A percentile compares a stretch with the other conserved stretches of the same genome.
Conservation (phyloP, 2,888 invertebrate species). For the Ptychoptera albimana region DNA sequence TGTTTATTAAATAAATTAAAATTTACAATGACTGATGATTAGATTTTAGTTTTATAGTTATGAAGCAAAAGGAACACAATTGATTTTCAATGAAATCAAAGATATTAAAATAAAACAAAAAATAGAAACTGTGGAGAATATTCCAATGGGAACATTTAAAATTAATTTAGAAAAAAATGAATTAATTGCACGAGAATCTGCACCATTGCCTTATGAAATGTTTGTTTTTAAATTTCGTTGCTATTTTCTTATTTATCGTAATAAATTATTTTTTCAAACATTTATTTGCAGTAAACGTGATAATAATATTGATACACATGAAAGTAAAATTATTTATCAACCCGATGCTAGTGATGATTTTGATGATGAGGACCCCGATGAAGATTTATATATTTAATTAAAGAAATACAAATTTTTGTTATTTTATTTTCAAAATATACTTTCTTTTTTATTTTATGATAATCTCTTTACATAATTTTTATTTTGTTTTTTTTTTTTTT, state of each 20-base stretch:
- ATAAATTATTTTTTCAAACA: not conserved
- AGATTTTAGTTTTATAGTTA: slow-evolving; percentile 17
- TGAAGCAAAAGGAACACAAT: not conserved
- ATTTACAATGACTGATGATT: not conserved
- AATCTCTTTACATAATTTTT: not conserved
- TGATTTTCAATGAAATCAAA: not conserved
- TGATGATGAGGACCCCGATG: slow-evolving; percentile 79
- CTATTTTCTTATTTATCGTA: not conserved
- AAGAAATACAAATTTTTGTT: not conserved
- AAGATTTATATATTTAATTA: slow-evolving; percentile 55
- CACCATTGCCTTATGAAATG: slow-evolving; percentile 29
- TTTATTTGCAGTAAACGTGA: not conserved
- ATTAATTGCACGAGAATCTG: slow-evolving; percentile 25
- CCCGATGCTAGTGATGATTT: slow-evolving; percentile 68
- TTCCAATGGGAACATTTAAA: slow-evolving; percentile 22
- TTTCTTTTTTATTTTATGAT: not conserved
- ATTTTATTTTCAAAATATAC: not conserved
- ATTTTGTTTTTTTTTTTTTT: too few relatives aligned
- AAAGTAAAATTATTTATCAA: slow-evolving; percentile 53
- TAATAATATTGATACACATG: slow-evolving; percentile 34
- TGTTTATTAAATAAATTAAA: not conserved
- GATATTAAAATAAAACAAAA: slow-evolving; percentile 5
- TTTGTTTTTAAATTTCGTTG: slow-evolving; percentile 12
- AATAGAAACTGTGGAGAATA: slow-evolving; percentile 10
- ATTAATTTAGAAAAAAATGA: slow-evolving; percentile 29